Evolutionary conservation across 2,888 invertebrate species (phyloP).

Genomic region (Matsumyia berberina): DNA sequence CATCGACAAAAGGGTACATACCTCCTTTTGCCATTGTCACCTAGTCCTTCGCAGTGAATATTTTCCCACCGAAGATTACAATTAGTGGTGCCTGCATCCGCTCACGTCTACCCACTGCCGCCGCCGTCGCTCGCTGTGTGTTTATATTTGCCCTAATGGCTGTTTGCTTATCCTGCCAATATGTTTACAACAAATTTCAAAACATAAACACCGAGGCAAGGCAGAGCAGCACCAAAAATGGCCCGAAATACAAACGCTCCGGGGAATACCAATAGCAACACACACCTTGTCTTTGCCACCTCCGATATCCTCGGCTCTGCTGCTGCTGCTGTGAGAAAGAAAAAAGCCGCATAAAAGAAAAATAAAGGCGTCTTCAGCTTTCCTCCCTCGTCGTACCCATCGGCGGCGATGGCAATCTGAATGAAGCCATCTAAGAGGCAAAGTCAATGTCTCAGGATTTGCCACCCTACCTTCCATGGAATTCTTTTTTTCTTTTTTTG

Average conservation of each 20-base stretch:
- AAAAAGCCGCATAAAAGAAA: constrained; percentile 37
- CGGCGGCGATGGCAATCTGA: constrained; percentile 38
- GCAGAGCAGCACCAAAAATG: constrained; percentile 54
- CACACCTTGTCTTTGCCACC: constrained; percentile 28
- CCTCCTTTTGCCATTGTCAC: background rate
- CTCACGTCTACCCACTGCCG: constrained; percentile 42
- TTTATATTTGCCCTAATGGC: constrained; percentile 67
- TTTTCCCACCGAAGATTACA: constrained; percentile 40
- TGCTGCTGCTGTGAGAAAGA: no score
- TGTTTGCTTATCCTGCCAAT: constrained; percentile 73
- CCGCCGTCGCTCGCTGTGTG: constrained; percentile 36
- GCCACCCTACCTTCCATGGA: background rate
- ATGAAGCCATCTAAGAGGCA: constrained; percentile 67
- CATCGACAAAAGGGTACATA: background rate
- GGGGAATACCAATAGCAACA: constrained; percentile 53
- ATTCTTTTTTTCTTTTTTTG: background rate
- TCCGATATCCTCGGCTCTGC: background rate
- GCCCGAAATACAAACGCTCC: constrained; percentile 59
- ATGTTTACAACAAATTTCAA: constrained; percentile 72
- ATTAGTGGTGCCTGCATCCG: constrained; percentile 49
- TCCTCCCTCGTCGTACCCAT: background rate
- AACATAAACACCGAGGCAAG: constrained; percentile 67
- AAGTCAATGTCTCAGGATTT: constrained; percentile 46
- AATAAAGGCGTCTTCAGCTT: constrained; percentile 9
- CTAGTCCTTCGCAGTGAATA: constrained; percentile 14